Base-by-base conservation (phyloP, 2,888 invertebrate species). In the Rhimphoctona megacephalus region DNA sequence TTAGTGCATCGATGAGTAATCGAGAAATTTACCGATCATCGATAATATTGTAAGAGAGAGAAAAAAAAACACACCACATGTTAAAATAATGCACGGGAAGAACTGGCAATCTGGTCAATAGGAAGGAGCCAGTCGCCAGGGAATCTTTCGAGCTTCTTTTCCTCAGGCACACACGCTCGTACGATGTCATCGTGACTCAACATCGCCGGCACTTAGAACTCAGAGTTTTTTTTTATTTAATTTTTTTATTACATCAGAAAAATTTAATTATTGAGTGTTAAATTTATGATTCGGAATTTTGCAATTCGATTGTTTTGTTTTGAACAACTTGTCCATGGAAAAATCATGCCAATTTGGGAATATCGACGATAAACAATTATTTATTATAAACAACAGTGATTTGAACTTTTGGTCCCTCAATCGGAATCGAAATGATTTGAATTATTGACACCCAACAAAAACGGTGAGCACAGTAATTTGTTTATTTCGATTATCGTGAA, bases 1-100 rank as follows among this genome's bases (percentile, higher is more conserved):
- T 72, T 66, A n/a, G 54, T 49, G 57, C 67, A 49, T 81, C 73
- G 78, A 83, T 83, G 74, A 64, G 43, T 81, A 78, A 76, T 81
- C 84, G 49, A 70, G 49, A 30, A n/a, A 66, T 57, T 70, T 86
- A 86, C 86, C 84, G 86, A 86, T 86, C 61, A 86, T 86, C 86
- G 86, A 86, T 86, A 86, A 86, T 69, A 78, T 73, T 73, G 81
- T 57, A 54, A 4, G 61, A 36, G 73, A 30, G 61, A 61, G 30
- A 61, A 30, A 17, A 61, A 61, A 61, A 61, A 61, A 30, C 25
- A n/a, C 22, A 49, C 19, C 80, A 78, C 77, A 69, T 76, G 57
- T 78, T 74, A 61, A 54, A 80, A 83, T 76, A 86, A 54, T 73
- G 74, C 39, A 73, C 39, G 54, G 67, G 39, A 66, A 69, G 64